A percentile compares a stretch with the other conserved stretches of the same genome.
Conservation (phyloP, 2,113 vertebrate species). For the Ivindomyrus marchei region DNA sequence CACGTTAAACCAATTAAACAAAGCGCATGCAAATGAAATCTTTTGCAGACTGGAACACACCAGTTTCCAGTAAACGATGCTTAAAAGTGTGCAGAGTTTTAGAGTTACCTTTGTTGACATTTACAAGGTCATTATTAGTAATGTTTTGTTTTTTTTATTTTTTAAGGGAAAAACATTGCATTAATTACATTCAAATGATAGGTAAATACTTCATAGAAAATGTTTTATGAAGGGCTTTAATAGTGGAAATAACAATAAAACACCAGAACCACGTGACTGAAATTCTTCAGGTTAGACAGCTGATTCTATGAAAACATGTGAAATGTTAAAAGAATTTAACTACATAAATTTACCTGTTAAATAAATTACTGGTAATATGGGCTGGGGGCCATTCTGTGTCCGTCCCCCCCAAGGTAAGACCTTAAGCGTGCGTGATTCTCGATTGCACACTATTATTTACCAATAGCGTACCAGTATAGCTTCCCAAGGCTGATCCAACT, state of each 20-base stretch:
- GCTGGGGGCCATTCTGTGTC: background rate
- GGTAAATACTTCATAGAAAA: background rate
- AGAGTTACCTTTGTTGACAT: background rate
- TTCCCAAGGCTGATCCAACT: background rate
- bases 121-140: background rate
- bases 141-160: background rate
- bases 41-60: background rate
- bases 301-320: background rate
- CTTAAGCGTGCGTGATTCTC: background rate
- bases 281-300: background rate
- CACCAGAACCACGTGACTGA: background rate
- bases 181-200: background rate
- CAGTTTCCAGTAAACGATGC: background rate
- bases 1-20: background rate
- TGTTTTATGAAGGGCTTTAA: background rate
- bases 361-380: background rate
- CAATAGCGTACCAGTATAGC: background rate
- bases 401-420: background rate
- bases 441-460: background rate
- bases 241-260: background rate
- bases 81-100: background rate
- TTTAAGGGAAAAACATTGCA: background rate
- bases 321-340: background rate
- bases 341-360: background rate
- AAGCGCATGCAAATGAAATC: background rate